These are phyloP conservation scores for Deroptyus accipitrinus DNA, from an alignment of 2,113 vertebrate genomes.

Conservation along the genomic window DNA sequence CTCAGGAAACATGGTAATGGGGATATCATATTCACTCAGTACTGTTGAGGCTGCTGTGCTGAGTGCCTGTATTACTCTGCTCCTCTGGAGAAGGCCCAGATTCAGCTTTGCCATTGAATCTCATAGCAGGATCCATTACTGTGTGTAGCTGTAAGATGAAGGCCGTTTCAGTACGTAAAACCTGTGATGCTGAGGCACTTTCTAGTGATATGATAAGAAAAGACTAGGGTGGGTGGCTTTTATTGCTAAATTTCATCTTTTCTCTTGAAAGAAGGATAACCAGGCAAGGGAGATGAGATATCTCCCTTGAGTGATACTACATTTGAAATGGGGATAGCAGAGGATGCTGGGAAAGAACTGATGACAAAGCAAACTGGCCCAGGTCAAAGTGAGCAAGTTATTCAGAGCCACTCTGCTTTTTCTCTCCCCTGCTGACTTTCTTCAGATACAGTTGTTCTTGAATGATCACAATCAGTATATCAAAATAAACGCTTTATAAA, in stretches of 20 bases:
- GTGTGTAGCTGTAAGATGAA: neutral
- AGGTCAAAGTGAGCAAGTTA: conserved; percentile 43
- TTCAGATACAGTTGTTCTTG: conserved; percentile 71
- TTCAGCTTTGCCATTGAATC: neutral
- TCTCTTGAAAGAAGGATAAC: neutral
- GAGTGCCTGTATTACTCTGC: neutral
- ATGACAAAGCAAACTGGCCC: neutral
- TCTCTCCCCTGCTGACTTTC: conserved; percentile 29
- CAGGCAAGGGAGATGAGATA: neutral
- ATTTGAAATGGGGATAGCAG: neutral
- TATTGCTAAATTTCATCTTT: neutral
- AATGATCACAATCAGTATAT: conserved; percentile 72
- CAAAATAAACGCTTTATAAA: conserved; percentile 72
- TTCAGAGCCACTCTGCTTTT: neutral
- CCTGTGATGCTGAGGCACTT: neutral
- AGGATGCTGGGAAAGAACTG: neutral
- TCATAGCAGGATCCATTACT: neutral
- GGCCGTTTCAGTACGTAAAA: neutral
- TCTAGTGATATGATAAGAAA: neutral
- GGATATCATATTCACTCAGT: neutral
- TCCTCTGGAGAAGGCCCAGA: neutral
- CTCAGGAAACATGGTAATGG: neutral
- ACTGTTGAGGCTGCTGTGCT: neutral
- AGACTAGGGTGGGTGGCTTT: neutral
- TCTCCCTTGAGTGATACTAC: neutral